Percentiles rank a stretch among this genome's conserved stretches.
Conservation (phyloP, 2,113 vertebrate species). For the Taxidea taxus region DNA sequence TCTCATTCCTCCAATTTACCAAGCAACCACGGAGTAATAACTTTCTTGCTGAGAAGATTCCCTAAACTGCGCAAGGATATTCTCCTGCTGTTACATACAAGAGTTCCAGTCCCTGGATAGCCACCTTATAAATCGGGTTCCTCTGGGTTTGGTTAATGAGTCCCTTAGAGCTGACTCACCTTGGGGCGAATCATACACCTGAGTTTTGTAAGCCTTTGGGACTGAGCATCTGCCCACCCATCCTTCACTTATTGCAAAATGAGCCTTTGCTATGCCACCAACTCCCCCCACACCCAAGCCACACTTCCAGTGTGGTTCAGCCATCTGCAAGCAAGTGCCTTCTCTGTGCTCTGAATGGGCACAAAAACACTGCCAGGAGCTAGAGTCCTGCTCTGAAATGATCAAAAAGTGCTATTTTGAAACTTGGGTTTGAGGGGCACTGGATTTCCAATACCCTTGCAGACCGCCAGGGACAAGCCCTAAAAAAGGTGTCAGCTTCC, state of each 20-base stretch:
- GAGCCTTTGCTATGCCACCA: neutral
- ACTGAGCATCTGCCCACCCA: neutral
- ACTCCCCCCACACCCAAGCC: neutral
- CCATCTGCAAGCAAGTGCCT: neutral
- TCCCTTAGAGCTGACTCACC: neutral
- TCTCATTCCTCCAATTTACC: neutral
- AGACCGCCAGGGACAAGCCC: neutral
- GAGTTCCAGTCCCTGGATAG: neutral
- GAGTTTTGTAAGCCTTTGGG: neutral
- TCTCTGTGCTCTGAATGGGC: neutral
- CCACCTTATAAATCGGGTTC: neutral
- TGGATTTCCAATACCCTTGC: neutral
- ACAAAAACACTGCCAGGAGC: neutral
- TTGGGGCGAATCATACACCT: neutral
- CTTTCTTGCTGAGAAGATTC: neutral
- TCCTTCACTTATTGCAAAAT: neutral
- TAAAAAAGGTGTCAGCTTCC: neutral
- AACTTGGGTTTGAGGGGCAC: neutral
- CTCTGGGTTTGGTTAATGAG: neutral
- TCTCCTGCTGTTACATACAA: neutral
- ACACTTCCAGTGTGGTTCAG: neutral
- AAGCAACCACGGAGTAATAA: neutral
- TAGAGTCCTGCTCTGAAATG: neutral
- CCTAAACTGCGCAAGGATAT: neutral
- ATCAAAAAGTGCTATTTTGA: neutral